Evolutionary conservation across 1,140 invertebrate species (phyloP), one percentile per base, ranked within the genome.

Genomic region (Leguminivora glycinivorella): DNA sequence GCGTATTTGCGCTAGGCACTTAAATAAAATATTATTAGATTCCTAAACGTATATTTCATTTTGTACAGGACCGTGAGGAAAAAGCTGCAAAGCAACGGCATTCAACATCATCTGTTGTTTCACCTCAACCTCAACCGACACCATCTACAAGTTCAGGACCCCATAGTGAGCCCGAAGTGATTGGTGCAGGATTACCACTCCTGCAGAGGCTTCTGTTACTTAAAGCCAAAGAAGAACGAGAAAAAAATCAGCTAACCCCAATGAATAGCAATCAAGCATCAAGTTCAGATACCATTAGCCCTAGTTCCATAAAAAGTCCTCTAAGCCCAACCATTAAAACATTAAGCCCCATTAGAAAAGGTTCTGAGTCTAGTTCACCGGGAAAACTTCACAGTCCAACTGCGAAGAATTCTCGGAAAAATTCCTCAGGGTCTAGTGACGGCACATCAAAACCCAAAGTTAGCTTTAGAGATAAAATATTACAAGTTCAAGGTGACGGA

Each of bases 171-270:
- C 91, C 91, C 70, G 94, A 94, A 91, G 91, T 94, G 2, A 93
- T 96, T 17, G 95, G 95, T 12, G 94, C 94, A 56, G 95, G 95
- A 25, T 90, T 97, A 56, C 96, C 96, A 1, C 92, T 98, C 6
- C 91, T 97, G 2, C 96, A 98, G 83, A 92, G 96, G 72, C 92
- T 98, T 22, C 91, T 96, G 34, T 89, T 97, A 67, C 91, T 97
- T 7, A 97, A 96, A 87, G 94, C 95, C 10, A 97, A 96, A 87
- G 95, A 95, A 82, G 96, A 96, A 73, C 92, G 92, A 67, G 94
- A 95, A 66, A 92, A 90, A 72, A 88, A 87, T 72, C 84, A 89
- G 74, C 73, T 91, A 4, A 90, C 89, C 19, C 85, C 86, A 24
- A 79, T 80, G 9, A 85, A 75, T 4, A 92, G 89, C 66, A 92